Conservation (phyloP, 2,888 invertebrate species). For the Dolomedes plantarius region DNA sequence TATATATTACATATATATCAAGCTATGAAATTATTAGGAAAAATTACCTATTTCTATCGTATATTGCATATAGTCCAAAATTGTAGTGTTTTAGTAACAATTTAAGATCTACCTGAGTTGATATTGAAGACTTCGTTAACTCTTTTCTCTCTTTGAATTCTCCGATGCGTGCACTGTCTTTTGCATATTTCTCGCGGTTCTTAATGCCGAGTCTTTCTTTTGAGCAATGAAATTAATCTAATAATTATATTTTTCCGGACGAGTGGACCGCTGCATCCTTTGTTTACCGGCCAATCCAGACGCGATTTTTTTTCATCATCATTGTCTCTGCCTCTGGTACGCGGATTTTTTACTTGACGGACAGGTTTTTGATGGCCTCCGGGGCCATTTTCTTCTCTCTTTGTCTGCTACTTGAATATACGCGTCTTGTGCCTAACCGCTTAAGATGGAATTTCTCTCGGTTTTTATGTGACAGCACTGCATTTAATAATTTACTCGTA, state of each 20-base stretch:
- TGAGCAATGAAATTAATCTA: conserved; percentile 1
- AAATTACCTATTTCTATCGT: too few relatives aligned
- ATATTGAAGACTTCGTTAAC: too few relatives aligned
- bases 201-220: background rate
- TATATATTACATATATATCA: too few relatives aligned
- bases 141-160: too few relatives aligned
- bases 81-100: too few relatives aligned
- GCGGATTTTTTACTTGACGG: conserved; percentile 19
- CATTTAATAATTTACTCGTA: too few relatives aligned
- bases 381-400: background rate
- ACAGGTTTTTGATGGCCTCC: conserved; percentile 49
- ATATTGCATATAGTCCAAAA: too few relatives aligned
- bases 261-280: conserved; percentile 50
- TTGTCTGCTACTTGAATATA: background rate
- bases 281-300: conserved; percentile 39
- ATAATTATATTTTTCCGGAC: conserved; percentile 28
- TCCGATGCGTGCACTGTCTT: too few relatives aligned
- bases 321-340: background rate
- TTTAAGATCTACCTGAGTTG: too few relatives aligned
- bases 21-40: too few relatives aligned
- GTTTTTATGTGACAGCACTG: background rate
- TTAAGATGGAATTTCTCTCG: conserved; percentile 2
- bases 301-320: conserved; percentile 15
- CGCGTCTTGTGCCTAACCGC: background rate
- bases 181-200: too few relatives aligned